These are phyloP conservation scores for Burhinus oedicnemus DNA, from an alignment of 2,113 vertebrate genomes.

Conservation along the genomic window DNA sequence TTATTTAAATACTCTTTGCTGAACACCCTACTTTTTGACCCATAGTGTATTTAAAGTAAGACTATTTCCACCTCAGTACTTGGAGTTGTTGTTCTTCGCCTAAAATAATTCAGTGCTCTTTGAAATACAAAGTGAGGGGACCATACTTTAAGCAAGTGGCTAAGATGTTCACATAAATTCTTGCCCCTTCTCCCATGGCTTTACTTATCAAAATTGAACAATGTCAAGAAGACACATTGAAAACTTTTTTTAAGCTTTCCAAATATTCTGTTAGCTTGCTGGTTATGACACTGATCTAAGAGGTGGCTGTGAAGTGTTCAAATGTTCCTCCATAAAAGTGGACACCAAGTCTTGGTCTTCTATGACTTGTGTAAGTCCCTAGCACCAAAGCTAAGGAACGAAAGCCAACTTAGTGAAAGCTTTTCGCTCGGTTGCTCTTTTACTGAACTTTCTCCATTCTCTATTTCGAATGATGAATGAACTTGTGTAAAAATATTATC, in stretches of 20 bases:
- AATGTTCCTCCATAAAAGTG: neutral
- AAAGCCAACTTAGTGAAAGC: neutral
- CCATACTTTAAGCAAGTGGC: neutral
- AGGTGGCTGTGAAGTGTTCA: neutral
- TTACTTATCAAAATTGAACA: neutral
- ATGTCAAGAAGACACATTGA: neutral
- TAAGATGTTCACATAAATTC: neutral
- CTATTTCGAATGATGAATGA: neutral
- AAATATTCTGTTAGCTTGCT: neutral
- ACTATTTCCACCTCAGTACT: neutral
- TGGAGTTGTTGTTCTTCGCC: neutral
- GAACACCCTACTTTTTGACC: neutral
- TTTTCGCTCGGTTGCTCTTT: neutral
- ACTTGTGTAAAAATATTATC: constrained; percentile 49
- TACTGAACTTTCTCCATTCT: neutral
- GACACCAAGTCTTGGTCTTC: neutral
- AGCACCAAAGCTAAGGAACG: neutral
- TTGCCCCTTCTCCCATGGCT: neutral
- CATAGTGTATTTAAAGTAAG: neutral
- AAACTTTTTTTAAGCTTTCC: neutral
- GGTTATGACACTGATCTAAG: neutral
- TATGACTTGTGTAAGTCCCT: neutral
- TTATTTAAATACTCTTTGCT: neutral
- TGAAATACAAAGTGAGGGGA: neutral
- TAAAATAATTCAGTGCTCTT: neutral